These are phyloP conservation scores for Leptothorax acervorum DNA, from an alignment of 2,888 invertebrate genomes.

Conservation along the genomic window DNA sequence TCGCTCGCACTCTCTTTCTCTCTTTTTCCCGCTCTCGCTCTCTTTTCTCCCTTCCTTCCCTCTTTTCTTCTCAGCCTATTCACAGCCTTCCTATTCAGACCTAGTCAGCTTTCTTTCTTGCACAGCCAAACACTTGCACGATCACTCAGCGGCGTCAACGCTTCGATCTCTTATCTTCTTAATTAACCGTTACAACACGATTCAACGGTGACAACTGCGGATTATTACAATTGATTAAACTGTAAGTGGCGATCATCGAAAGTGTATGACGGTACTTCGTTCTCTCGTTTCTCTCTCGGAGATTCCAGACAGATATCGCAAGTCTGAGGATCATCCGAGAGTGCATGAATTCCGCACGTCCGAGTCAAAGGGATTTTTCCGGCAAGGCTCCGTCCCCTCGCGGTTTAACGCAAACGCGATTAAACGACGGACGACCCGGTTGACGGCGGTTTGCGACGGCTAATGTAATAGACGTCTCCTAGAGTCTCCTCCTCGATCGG, in stretches of 20 bases:
- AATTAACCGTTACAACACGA: constrained; percentile 58
- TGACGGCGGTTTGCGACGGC: not conserved
- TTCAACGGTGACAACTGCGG: constrained; percentile 54
- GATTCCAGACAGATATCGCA: constrained; percentile 21
- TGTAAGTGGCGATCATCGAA: constrained; percentile 68
- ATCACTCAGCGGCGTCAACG: constrained; percentile 78
- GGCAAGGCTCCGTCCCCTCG: constrained; percentile 44
- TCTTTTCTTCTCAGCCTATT: constrained; percentile 64
- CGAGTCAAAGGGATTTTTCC: constrained; percentile 43
- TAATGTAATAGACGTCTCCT: not conserved
- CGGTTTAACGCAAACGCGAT: constrained; percentile 5
- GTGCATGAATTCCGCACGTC: constrained; percentile 31
- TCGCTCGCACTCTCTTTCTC: constrained; percentile 39
- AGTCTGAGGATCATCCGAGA: constrained; percentile 37
- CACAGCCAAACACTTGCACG: constrained; percentile 85
- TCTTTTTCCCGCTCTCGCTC: constrained; percentile 41
- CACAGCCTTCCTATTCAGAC: constrained; percentile 78
- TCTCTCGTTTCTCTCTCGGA: constrained; percentile 1
- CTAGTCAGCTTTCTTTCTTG: constrained; percentile 67
- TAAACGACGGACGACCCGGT: constrained; percentile 5
- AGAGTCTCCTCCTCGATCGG: not conserved
- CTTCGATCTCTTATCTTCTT: constrained; percentile 51
- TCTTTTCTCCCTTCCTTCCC: constrained; percentile 40
- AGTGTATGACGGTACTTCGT: constrained; percentile 46
- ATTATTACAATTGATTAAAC: constrained; percentile 63